Base-by-base conservation (phyloP, 2,113 vertebrate genomes). In the Tautogolabrus adspersus region DNA sequence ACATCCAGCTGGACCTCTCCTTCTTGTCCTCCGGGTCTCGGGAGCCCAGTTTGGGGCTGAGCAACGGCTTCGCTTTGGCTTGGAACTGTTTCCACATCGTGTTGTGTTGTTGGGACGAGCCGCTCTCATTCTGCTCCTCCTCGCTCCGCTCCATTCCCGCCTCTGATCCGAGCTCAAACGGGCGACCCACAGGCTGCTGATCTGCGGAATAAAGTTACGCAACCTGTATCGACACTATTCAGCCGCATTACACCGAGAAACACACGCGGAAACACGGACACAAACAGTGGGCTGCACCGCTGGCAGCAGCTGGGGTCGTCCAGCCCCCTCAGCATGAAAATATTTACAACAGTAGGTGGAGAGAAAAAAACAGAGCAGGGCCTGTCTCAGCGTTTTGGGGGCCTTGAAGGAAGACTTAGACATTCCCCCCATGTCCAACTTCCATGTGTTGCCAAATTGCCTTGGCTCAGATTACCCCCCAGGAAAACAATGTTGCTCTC, bases 31-130 rank as follows among this genome's bases (percentile, higher is more conserved):
- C 95, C 13, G 95, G 93, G 66, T 91, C 93, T 77, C 91, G 91
- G 1, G 81, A 11, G 30, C 83, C 81, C 62, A 86, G 69, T 72
- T 92, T 94, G 11, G 93, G 87, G 79, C 92, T 93, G 47, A 92
- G 86, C 61, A 92, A 79, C 21, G 92, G 88, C 77, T 94, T 95
- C 72, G 94, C 80, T 86, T 88, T 93, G 79, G 95, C 91, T 83
- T 97, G 96, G 37, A 97, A 85, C 87, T 95, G 95, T 77, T 78
- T 96, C 95, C 96, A 96, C 44, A 96, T 82, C 22, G 94, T 93
- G 72, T 89, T 94, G 76, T 95, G 95, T 64, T 95, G 95, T 61
- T 95, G 95, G 66, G 95, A 94, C 64, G 90, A 72, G 58, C 91
- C 18, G 46, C 18, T 47, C 37, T 91, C 74, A 23, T 88, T 86